These are phyloP conservation scores for Athene noctua DNA, from an alignment of 2,113 vertebrate species.

Conservation along the genomic window DNA sequence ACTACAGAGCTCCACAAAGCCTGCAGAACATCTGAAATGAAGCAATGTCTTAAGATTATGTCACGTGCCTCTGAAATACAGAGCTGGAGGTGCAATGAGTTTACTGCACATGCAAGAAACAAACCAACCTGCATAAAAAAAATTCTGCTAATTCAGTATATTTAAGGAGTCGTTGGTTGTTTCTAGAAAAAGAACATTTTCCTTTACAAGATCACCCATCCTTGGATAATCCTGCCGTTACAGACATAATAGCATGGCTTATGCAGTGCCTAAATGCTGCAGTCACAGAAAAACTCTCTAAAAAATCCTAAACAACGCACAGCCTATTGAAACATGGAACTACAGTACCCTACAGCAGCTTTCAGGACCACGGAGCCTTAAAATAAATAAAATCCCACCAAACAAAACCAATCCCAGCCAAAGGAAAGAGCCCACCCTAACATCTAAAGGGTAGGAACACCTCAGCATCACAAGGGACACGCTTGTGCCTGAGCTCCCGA, in stretches of 20 bases:
- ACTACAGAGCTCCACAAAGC: background rate
- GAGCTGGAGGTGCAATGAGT: background rate
- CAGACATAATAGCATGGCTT: background rate
- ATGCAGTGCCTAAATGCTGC: background rate
- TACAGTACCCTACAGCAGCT: background rate
- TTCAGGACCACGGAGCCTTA: rapidly evolving
- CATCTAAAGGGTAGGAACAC: background rate
- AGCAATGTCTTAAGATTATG: background rate
- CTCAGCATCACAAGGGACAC: background rate
- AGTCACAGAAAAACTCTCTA: background rate
- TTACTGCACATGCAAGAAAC: background rate
- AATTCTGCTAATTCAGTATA: background rate
- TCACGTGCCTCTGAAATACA: background rate
- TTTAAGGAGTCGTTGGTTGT: background rate
- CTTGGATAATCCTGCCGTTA: background rate
- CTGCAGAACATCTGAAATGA: background rate
- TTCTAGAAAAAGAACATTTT: background rate
- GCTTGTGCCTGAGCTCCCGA: background rate
- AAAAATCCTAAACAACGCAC: background rate
- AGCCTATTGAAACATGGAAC: background rate
- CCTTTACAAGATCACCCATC: background rate
- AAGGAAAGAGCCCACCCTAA: background rate
- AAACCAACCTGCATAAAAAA: background rate
- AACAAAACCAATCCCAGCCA: background rate
- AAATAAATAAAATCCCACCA: background rate